Percentiles rank a stretch among this genome's conserved stretches.
Evolutionary conservation across 1,140 invertebrate genomes (phyloP).

Genomic region (Druon quercuslanigerum): DNA sequence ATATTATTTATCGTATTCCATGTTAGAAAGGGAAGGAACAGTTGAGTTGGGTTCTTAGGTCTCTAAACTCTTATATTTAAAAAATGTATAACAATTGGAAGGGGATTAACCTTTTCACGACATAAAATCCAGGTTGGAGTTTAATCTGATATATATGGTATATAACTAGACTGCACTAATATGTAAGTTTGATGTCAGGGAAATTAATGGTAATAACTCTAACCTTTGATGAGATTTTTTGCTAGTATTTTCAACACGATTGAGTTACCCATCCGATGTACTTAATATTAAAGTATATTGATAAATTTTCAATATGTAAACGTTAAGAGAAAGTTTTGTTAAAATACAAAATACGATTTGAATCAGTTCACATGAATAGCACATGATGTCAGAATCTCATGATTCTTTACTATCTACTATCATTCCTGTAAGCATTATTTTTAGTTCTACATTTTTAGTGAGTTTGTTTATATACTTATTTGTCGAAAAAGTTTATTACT

Average conservation of each 20-base stretch:
- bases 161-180: not conserved
- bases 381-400: no score
- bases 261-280: no score
- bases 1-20: not conserved
- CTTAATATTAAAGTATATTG: no score
- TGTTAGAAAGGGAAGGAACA: not conserved
- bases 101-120: constrained; percentile 1
- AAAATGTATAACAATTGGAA: constrained; percentile 4
- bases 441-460: no score
- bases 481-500: no score
- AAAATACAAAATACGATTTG: no score
- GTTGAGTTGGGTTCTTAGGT: not conserved
- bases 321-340: no score
- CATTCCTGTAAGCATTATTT: no score
- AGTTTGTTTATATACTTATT: no score
- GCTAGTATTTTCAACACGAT: not conserved
- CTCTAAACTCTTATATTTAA: not conserved
- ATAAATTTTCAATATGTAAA: no score
- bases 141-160: constrained; percentile 8
- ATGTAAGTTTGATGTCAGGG: constrained; percentile 19
- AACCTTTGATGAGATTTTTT: constrained; percentile 17
- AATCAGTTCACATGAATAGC: no score
- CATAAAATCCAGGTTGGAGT: not conserved
- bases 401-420: no score
- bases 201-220: constrained; percentile 25